Conservation (phyloP, 2,888 invertebrate species). For the Drosophila meridionalis region DNA sequence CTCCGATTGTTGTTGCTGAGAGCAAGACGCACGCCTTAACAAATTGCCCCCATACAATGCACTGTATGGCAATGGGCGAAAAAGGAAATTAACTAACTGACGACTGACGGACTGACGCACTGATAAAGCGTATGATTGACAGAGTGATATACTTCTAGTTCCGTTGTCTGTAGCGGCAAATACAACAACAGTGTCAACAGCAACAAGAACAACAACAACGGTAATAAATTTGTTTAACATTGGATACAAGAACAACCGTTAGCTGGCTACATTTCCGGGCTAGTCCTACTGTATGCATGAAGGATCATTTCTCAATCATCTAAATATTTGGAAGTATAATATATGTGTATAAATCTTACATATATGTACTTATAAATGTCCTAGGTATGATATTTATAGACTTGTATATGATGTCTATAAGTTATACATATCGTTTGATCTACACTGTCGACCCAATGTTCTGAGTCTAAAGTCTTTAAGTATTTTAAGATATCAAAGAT, state of each 20-base stretch:
- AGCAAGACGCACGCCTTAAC: conserved; percentile 24
- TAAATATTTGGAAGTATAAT: too few relatives aligned
- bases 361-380: not conserved
- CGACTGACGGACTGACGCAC: conserved; percentile 1
- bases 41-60: conserved; percentile 39
- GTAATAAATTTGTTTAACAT: conserved; percentile 35
- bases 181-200: not conserved
- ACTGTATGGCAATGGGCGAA: conserved; percentile 42
- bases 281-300: not conserved
- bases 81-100: conserved; percentile 34
- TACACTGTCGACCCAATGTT: too few relatives aligned
- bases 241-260: conserved; percentile 13
- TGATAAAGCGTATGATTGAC: conserved; percentile 14
- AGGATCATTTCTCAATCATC: too few relatives aligned
- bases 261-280: conserved; percentile 12
- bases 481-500: too few relatives aligned
- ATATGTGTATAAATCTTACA: not conserved
- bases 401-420: not conserved
- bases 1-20: not conserved
- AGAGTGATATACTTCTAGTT: conserved; percentile 32
- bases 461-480: too few relatives aligned
- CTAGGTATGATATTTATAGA: not conserved
- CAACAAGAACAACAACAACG: conserved; percentile 1
- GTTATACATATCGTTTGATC: not conserved
- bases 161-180: conserved; percentile 22